Base-by-base conservation (phyloP, 2,113 vertebrate species). In the Anoplopoma fimbria region DNA sequence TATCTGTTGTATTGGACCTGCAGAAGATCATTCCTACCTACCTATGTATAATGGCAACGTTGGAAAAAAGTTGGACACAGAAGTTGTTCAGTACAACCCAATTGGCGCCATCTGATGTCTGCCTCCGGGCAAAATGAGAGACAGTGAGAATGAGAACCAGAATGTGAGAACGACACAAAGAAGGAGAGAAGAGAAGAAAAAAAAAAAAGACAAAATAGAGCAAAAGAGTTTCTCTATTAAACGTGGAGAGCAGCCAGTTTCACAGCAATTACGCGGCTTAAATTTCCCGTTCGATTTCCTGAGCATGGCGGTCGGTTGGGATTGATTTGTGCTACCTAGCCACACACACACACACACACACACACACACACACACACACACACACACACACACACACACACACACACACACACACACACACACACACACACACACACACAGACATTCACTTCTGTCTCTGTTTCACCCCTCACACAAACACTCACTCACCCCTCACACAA, bases 221-320 rank as follows among this genome's bases (percentile, higher is more conserved):
- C 15, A 3, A 2, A 36, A 45, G 29, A 69, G 85, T 14, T 53
- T 89, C 68, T 88, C 75, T 84, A 71, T 89, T 83, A 83, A 86
- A 83, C 57, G 63, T 42, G 0, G 21, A 85, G 83, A 69, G 70
- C 61, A 57, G 42, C 27, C 69, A 87, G 80, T 81, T 88, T 89
- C 85, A 81, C 77, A 90, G 75, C 63, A 73, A 90, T 93, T 85
- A 25, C 31, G 4, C 29, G 49, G 82, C 84, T 93, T 84, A 83
- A 75, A 88, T 91, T 91, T 92, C 91, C 53, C 79, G 8, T 92
- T 93, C 47, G 82, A 94, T 94, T 91, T 93, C 88, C 86, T 89
- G 83, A 40, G 7, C 62, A 68, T 79, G 80, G 82, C 65, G 70
- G 65, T 89, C 87, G 23, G 76, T 77, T 63, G 63, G 61, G 81